A percentile compares a stretch with the other conserved stretches of the same genome.
These are phyloP conservation scores for Ptychobarbus kaznakovi DNA, from an alignment of 2,797 vertebrate species.

Conservation along the genomic window DNA sequence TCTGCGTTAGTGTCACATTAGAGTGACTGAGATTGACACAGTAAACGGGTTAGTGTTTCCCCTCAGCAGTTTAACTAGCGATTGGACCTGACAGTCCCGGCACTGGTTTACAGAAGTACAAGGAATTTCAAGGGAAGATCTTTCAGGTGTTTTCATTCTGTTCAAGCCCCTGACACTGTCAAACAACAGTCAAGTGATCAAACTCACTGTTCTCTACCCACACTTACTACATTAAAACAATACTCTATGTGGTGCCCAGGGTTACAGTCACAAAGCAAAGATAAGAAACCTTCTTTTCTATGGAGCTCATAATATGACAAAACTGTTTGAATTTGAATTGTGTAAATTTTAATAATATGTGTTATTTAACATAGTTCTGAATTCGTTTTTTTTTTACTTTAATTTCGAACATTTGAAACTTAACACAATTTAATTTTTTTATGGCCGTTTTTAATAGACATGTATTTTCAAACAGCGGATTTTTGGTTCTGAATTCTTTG, in stretches of 20 bases:
- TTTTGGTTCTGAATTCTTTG: too few species aligned
- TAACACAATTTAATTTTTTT: too few species aligned
- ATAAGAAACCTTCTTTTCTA: not conserved
- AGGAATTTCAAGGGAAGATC: constrained; percentile 57
- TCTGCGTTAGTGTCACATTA: constrained; percentile 72
- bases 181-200: constrained; percentile 53
- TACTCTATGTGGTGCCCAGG: not conserved
- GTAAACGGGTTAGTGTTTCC: constrained; percentile 59
- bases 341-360: too few species aligned
- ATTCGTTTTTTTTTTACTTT: too few species aligned
- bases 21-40: constrained; percentile 70
- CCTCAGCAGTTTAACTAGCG: constrained; percentile 56
- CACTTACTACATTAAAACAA: constrained; percentile 44
- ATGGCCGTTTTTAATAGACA: too few species aligned
- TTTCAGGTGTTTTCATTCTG: constrained; percentile 68
- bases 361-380: too few species aligned
- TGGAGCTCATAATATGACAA: too few species aligned
- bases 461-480: too few species aligned
- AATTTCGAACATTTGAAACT: too few species aligned
- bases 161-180: constrained; percentile 63
- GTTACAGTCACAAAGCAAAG: constrained; percentile 1
- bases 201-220: constrained; percentile 46
- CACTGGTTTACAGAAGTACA: constrained; percentile 47
- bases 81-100: constrained; percentile 69
- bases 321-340: too few species aligned